Conservation (phyloP, 2,113 vertebrate genomes). For the Verasper variegatus region DNA sequence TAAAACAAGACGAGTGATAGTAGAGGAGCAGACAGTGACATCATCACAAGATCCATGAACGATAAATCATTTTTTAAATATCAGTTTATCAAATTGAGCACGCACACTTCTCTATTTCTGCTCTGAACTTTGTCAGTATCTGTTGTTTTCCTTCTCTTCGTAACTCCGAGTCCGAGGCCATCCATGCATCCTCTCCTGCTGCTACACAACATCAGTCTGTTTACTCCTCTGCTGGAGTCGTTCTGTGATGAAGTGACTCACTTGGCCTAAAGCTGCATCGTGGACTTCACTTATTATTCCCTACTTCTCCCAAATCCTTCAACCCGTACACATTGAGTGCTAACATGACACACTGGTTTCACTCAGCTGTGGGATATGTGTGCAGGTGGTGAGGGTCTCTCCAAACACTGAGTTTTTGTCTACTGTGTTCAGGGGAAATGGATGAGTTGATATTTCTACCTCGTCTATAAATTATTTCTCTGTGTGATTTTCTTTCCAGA, state of each 20-base stretch:
- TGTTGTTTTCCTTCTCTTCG: neutral
- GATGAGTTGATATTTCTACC: too few species aligned
- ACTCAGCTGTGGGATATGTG: too few species aligned
- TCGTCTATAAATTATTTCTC: too few species aligned
- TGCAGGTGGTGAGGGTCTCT: too few species aligned
- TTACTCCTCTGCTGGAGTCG: neutral
- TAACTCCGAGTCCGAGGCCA: too few species aligned
- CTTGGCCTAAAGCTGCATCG: conserved; percentile 24
- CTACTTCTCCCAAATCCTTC: conserved; percentile 12
- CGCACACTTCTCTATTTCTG: too few species aligned
- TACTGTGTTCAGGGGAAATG: too few species aligned
- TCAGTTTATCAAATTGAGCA: neutral
- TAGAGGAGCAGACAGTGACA: conserved; percentile 13
- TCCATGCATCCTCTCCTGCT: neutral
- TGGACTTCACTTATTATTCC: conserved; percentile 16
- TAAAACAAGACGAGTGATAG: neutral
- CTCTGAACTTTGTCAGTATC: neutral
- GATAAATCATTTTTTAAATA: neutral
- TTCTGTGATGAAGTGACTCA: conserved; percentile 35
- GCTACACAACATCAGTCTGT: neutral
- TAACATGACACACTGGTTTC: conserved; percentile 18
- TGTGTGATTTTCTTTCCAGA: too few species aligned
- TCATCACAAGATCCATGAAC: conserved; percentile 9
- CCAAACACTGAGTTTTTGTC: too few species aligned
- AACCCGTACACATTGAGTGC: conserved; percentile 1